Evolutionary conservation across 2,113 vertebrate species (phyloP).

Genomic region (Gopherus evgoodei): DNA sequence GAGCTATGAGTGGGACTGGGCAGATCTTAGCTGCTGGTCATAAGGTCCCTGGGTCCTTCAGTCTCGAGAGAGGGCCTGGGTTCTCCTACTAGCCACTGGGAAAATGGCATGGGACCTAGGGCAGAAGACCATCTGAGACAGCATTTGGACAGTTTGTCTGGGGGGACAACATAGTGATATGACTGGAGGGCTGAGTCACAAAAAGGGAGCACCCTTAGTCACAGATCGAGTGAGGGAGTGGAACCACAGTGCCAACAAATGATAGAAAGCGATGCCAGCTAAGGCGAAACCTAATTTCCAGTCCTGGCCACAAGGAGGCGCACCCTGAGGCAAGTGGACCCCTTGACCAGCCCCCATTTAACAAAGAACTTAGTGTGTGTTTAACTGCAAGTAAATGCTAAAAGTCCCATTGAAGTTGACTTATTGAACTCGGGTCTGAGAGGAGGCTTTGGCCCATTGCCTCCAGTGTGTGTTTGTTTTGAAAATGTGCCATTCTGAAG

Average conservation of each 20-base stretch:
- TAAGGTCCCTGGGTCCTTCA: neutral
- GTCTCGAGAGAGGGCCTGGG: neutral
- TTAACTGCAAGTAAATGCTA: conserved; percentile 42
- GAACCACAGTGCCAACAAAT: neutral
- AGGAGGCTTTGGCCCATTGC: conserved; percentile 45
- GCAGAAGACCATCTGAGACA: neutral
- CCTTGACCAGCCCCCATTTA: neutral
- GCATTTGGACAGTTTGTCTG: neutral
- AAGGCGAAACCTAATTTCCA: neutral
- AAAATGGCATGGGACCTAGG: neutral
- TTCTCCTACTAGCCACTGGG: neutral
- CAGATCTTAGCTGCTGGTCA: neutral
- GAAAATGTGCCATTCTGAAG: neutral
- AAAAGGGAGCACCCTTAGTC: neutral
- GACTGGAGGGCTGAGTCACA: neutral
- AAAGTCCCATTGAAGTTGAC: conserved; percentile 17
- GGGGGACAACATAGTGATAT: neutral
- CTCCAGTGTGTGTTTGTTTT: neutral
- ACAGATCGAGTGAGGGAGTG: neutral
- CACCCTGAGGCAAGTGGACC: neutral
- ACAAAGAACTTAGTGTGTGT: neutral
- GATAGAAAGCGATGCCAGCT: neutral
- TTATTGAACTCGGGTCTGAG: conserved; percentile 30
- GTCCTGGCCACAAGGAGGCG: neutral
- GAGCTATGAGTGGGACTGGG: neutral